These are phyloP conservation scores for Heterotilapia buettikoferi DNA, from an alignment of 2,113 vertebrate genomes.

Conservation along the genomic window DNA sequence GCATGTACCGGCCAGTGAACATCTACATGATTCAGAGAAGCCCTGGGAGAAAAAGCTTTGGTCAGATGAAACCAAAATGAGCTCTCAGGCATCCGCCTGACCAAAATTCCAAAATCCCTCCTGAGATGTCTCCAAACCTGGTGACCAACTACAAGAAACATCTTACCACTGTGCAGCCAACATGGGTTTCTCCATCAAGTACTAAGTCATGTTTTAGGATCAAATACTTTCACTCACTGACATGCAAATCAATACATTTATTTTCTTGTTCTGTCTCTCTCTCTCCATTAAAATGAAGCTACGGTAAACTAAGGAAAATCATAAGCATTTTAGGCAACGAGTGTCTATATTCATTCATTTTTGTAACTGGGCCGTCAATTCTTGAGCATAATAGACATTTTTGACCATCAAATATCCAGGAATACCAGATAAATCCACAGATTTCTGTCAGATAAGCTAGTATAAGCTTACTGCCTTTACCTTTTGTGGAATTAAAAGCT, in stretches of 20 bases:
- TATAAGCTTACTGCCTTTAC: background rate
- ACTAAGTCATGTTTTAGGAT: background rate
- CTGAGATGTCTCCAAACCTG: background rate
- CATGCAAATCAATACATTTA: background rate
- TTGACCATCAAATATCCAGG: background rate
- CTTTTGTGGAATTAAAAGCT: background rate
- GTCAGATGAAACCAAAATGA: background rate
- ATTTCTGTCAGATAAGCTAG: background rate
- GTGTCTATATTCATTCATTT: background rate
- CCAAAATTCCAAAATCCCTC: background rate
- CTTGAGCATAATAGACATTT: background rate
- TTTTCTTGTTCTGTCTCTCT: background rate
- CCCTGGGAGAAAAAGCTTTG: background rate
- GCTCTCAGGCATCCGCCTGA: background rate
- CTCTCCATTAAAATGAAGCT: background rate
- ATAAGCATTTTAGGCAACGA: background rate
- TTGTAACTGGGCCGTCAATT: accelerated
- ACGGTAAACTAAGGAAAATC: background rate
- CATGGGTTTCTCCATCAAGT: background rate
- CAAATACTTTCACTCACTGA: background rate
- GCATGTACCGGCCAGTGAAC: background rate
- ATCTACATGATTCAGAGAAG: background rate
- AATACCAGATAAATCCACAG: background rate
- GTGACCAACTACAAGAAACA: background rate
- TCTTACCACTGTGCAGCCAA: accelerated